A percentile compares a stretch with the other conserved stretches of the same genome.
Evolutionary conservation across 2,888 invertebrate species (phyloP).

Genomic region (Cabera pusaria): DNA sequence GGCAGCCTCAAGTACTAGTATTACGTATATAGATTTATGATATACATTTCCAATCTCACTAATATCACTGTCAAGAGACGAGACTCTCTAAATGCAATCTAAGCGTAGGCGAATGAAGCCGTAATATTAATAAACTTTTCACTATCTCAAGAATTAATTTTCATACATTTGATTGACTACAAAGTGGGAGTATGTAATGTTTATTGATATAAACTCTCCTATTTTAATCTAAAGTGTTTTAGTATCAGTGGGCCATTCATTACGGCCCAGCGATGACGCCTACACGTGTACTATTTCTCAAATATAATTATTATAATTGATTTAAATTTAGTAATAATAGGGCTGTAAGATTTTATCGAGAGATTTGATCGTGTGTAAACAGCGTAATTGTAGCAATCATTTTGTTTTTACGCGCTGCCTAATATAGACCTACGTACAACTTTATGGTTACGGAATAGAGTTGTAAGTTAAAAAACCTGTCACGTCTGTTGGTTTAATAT

Average conservation of each 20-base stretch:
- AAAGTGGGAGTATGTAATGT: slow-evolving; percentile 44
- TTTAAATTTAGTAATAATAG: slow-evolving; percentile 75
- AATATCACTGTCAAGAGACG: too few species aligned
- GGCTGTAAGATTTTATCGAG: slow-evolving; percentile 55
- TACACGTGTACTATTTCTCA: slow-evolving; percentile 54
- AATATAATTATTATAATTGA: slow-evolving; percentile 78
- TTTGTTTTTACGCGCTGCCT: slow-evolving; percentile 27
- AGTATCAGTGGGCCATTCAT: slow-evolving; percentile 74
- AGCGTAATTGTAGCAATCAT: slow-evolving; percentile 49
- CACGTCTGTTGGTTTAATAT: slow-evolving; percentile 7
- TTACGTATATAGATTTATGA: too few species aligned
- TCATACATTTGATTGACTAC: slow-evolving; percentile 21
- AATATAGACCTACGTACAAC: slow-evolving; percentile 4
- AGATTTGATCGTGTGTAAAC: slow-evolving; percentile 61
- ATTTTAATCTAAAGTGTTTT: slow-evolving; percentile 76
- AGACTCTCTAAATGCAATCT: too few species aligned
- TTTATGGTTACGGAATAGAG: slow-evolving; percentile 2
- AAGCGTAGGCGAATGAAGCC: slow-evolving; percentile 2
- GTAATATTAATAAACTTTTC: slow-evolving; percentile 9
- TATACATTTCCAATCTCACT: too few species aligned
- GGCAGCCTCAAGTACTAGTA: too few species aligned
- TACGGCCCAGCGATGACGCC: slow-evolving; percentile 64
- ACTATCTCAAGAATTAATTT: slow-evolving; percentile 8
- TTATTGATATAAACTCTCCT: slow-evolving; percentile 58
- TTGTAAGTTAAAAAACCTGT: slow-evolving; percentile 3